Percentiles rank a stretch among this genome's conserved stretches.
Evolutionary conservation across 92 coral and sea anemone species (phyloP).

Genomic region (Heliopora coerulea): DNA sequence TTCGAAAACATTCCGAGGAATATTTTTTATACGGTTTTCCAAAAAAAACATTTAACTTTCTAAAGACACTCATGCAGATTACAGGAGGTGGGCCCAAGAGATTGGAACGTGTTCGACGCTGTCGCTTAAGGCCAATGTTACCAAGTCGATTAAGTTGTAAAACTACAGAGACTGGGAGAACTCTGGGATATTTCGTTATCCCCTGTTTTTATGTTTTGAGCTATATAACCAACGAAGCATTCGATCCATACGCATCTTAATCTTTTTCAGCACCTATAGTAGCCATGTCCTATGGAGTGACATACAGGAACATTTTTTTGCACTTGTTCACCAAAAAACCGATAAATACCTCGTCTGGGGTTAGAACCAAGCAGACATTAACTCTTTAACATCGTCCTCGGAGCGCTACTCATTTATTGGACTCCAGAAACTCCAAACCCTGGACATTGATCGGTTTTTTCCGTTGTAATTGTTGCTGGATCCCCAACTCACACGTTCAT

Average conservation of each 20-base stretch:
- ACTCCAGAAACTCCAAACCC: background rate
- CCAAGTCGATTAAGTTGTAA: too few species aligned
- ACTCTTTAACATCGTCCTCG: too few species aligned
- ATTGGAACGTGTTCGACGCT: too few species aligned
- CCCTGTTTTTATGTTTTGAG: background rate
- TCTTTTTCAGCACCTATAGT: background rate
- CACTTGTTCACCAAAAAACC: slow-evolving; percentile 9
- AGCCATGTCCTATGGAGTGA: background rate
- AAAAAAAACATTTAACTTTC: too few species aligned
- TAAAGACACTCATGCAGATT: too few species aligned
- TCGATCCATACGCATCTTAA: slow-evolving; percentile 26
- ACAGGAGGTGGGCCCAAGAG: too few species aligned
- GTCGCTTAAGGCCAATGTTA: too few species aligned
- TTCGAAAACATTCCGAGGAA: too few species aligned
- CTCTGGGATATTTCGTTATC: too few species aligned
- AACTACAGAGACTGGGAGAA: too few species aligned
- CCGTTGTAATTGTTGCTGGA: slow-evolving; percentile 12
- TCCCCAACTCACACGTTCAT: slow-evolving; percentile 20
- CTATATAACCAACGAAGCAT: slow-evolving; percentile 10
- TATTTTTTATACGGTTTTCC: too few species aligned
- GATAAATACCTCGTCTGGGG: background rate
- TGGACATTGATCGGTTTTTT: background rate
- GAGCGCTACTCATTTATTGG: background rate
- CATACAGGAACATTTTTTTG: background rate
- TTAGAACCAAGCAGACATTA: background rate